These are phyloP conservation scores for Electrona antarctica DNA, from an alignment of 2,113 vertebrate genomes.

Conservation along the genomic window DNA sequence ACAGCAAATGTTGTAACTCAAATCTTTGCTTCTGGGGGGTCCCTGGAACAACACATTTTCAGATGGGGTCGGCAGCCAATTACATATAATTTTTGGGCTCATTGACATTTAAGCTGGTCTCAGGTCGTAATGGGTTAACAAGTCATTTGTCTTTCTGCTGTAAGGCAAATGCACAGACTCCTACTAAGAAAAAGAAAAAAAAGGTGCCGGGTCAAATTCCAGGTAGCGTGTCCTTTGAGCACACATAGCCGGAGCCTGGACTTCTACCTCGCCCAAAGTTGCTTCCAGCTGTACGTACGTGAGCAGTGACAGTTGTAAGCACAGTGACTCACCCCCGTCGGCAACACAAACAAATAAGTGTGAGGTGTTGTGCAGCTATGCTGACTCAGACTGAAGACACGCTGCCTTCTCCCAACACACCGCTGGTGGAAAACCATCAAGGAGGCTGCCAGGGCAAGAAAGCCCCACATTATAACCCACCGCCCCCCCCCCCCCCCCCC, in stretches of 20 bases:
- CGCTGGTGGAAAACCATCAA: conserved; percentile 60
- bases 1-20: no score
- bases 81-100: no score
- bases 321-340: conserved; percentile 57
- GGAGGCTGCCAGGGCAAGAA: conserved; percentile 51
- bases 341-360: conserved; percentile 64
- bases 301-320: conserved; percentile 44
- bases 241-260: conserved; percentile 20
- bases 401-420: conserved; percentile 37
- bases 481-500: conserved; percentile 24
- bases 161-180: not conserved
- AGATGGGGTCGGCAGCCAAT: no score
- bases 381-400: conserved; percentile 64
- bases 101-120: no score
- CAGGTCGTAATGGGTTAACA: no score
- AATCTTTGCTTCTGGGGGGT: no score
- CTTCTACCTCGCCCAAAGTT: conserved; percentile 39
- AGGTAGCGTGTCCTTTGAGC: conserved; percentile 57
- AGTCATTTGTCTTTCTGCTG: no score
- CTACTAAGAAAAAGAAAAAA: conserved; percentile 16
- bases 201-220: conserved; percentile 58
- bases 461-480: conserved; percentile 56
- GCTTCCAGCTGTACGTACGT: conserved; percentile 58
- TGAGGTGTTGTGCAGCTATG: conserved; percentile 61
- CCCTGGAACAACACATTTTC: no score